Conservation (phyloP, 2,888 invertebrate genomes). For the Dicyrtoma fusca region DNA sequence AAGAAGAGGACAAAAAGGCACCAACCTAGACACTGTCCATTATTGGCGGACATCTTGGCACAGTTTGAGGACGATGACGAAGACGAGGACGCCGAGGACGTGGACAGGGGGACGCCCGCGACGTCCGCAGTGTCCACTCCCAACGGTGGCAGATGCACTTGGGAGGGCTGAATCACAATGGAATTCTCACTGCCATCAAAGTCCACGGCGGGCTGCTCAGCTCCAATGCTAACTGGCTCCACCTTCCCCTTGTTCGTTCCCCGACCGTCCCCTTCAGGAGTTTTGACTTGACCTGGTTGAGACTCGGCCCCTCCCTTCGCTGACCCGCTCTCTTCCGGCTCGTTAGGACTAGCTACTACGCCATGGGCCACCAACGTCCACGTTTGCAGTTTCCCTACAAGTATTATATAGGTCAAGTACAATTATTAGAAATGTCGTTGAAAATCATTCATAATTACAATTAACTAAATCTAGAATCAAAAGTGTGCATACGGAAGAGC, state of each 20-base stretch:
- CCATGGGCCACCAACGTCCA: slow-evolving; percentile 85
- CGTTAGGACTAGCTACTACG: slow-evolving; percentile 59
- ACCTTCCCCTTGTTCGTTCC: background rate
- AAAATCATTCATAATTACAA: too few species aligned
- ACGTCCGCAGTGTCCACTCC: slow-evolving; percentile 49
- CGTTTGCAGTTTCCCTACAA: slow-evolving; percentile 68
- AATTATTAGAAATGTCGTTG: too few species aligned
- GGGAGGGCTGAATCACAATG: slow-evolving; percentile 45
- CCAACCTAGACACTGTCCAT: slow-evolving; percentile 57
- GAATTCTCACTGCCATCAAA: slow-evolving; percentile 56
- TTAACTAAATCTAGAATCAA: too few species aligned
- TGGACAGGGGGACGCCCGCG: slow-evolving; percentile 40
- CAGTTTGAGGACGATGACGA: slow-evolving; percentile 49
- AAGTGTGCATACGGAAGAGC: too few species aligned
- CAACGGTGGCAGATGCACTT: slow-evolving; percentile 45
- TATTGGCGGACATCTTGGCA: slow-evolving; percentile 53
- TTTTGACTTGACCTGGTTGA: background rate
- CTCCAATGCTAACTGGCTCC: background rate
- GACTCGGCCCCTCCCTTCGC: slow-evolving; percentile 11
- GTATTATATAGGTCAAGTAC: too few species aligned
- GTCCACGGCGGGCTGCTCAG: slow-evolving; percentile 41
- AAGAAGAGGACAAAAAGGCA: slow-evolving; percentile 56
- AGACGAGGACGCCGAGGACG: slow-evolving; percentile 43
- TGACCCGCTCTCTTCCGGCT: background rate
- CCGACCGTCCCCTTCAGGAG: slow-evolving; percentile 10